Base-by-base conservation (phyloP, 2,888 invertebrate genomes). In the Willowsia nigromaculata region DNA sequence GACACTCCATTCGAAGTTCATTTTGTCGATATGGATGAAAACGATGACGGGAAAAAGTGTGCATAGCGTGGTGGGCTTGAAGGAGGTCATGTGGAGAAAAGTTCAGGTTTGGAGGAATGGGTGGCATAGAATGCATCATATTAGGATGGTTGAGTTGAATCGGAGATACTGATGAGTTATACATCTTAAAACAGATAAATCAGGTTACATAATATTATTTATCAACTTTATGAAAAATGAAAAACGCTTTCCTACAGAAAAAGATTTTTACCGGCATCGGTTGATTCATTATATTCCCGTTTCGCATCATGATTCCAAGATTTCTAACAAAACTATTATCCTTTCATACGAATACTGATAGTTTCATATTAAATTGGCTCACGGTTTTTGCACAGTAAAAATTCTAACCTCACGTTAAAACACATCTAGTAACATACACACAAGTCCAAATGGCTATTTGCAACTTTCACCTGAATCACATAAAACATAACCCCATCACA, bases 181-280 rank as follows among this genome's bases (percentile, higher is more conserved):
- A 25, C 25, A 43, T 13, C 43, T 59, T 6, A 27, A 59, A 59
- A 3, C 7, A 59, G 3, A 59, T 25, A 59, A 59, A 59, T 59
- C 43, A 43, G 13, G 13, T 43, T 43, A 13, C 11, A 9, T 13
- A 9, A 43, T 40, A n/a, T 74, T 43, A 43, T 22, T 53, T 53
- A n/a, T 53, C 53, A 53, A 6, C 53, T 53, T 1, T 4, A 18
- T 53, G 4, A 43, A 27, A 40, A 13, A 43, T 40, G 9, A 50
- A 22, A 4, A 43, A 25, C 30, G 5, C n/a, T n/a, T n/a, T n/a
- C n/a, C n/a, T n/a, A n/a, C n/a, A n/a, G n/a, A n/a, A n/a, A n/a
- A n/a, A n/a, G n/a, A n/a, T n/a, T n/a, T n/a, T n/a, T 33, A 83
- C 85, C 37, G 59, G 85, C n/a, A 74, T n/a, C 4, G 25, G 6